Evolutionary conservation across 2,797 vertebrate species (phyloP), one percentile per base, ranked within the genome.

Genomic region (Eulemur mongoz): DNA sequence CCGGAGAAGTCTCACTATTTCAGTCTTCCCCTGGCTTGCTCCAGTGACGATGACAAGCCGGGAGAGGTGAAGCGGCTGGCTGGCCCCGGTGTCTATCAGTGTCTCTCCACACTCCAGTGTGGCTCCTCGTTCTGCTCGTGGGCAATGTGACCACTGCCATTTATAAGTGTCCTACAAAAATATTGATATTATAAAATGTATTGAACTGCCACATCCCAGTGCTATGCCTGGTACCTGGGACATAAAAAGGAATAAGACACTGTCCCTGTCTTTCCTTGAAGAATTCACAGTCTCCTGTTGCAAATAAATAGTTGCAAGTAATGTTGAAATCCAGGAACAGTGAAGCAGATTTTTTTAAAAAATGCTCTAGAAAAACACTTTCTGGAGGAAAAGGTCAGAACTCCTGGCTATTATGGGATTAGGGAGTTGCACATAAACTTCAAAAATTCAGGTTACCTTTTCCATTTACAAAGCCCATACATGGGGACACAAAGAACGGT

Each of bases 61-160:
- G n/a, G 38, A 30, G 22, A 45, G 35, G 27, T 6, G 14, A 43
- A 12, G 5, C 1, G 0, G 10, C 32, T 10, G 10, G 78, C 9
- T 18, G 48, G 18, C 57, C 23, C 18, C 25, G n/a, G 20, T 7
- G 8, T 20, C n/a, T n/a, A 1, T n/a, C 18, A 30, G 5, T 5
- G 14, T 18, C 38, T 43, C n/a, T 14, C 13, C 23, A 2, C 0
- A 2, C 18, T 20, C 13, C 12, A 12, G 35, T 18, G 35, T 10
- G 30, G n/a, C 14, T 48, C 65, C 22, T 35, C 1, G 6, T 18
- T 50, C 81, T 65, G 67, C 54, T 59, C 9, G 1, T 20, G 23
- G 35, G 12, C 8, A 20, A 35, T 25, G n/a, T 40, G 20, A 54
- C 9, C 65, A 63, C 43, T 61, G 76, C 43, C 52, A n/a, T 57